Conservation (phyloP, 2,888 invertebrate species). For the Stratiomys singularior region DNA sequence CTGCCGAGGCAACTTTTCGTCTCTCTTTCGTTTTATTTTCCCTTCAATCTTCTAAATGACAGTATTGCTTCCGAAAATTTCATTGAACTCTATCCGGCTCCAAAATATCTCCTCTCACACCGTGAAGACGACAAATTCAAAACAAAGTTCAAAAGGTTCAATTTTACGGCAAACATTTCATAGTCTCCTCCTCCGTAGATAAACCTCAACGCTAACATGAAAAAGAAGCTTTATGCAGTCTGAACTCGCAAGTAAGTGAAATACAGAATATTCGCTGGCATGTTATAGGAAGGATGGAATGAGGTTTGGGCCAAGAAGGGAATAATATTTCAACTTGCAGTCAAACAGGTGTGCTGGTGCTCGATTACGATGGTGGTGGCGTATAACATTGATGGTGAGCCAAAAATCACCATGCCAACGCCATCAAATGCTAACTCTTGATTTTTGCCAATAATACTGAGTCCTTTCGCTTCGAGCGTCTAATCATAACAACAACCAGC, state of each 20-base stretch:
- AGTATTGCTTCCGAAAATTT: too few relatives aligned
- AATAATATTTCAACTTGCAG: constrained; percentile 41
- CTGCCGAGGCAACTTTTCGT: too few relatives aligned
- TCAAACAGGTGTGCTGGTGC: constrained; percentile 51
- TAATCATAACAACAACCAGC: too few relatives aligned
- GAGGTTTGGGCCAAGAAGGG: not conserved
- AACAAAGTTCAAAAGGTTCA: not conserved
- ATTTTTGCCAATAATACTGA: too few relatives aligned
- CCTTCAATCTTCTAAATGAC: too few relatives aligned
- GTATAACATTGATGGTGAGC: constrained; percentile 1
- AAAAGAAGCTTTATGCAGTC: constrained; percentile 23
- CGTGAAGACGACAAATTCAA: too few relatives aligned
- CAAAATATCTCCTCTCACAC: not conserved
- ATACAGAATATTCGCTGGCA: not conserved
- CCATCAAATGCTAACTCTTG: not conserved
- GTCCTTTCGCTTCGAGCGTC: too few relatives aligned
- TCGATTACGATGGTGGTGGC: constrained; percentile 35
- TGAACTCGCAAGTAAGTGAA: constrained; percentile 16
- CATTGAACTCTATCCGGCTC: too few relatives aligned
- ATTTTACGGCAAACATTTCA: not conserved
- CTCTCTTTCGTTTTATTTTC: too few relatives aligned
- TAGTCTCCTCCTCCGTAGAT: constrained; percentile 11
- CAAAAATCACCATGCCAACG: constrained; percentile 28
- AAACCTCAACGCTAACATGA: not conserved
- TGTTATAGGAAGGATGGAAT: not conserved